phyloP scores from a whole-genome alignment of 1,140 invertebrate species.

The Patella vulgata region DNA sequence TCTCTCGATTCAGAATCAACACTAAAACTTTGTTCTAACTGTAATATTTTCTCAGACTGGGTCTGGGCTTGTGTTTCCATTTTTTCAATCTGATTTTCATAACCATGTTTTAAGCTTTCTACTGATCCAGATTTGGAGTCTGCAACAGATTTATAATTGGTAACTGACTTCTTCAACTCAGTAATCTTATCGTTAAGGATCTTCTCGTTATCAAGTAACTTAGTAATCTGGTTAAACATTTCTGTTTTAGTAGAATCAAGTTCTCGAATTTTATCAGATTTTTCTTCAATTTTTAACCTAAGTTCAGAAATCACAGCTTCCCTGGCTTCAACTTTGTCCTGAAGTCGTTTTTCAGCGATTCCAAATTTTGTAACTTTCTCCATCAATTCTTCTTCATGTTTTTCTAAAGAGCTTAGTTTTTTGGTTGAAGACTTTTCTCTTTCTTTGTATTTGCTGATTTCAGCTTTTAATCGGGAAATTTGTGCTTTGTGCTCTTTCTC shows the following conservation, averaged over 20 bases:
- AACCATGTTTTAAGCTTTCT: too few species aligned
- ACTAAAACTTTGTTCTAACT: conserved; percentile 6
- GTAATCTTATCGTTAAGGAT: conserved; percentile 25
- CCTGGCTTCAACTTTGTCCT: not conserved
- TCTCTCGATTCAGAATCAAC: conserved; percentile 4
- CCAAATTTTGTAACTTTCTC: conserved; percentile 20
- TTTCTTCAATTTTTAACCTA: conserved; percentile 9
- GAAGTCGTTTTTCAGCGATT: not conserved
- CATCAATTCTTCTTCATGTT: conserved; percentile 42
- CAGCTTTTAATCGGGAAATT: conserved; percentile 41
- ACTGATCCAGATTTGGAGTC: too few species aligned
- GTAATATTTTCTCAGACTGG: conserved; percentile 9
- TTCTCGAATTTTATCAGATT: not conserved
- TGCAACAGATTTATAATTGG: too few species aligned
- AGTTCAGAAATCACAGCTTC: not conserved
- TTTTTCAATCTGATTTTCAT: not conserved
- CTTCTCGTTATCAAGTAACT: conserved; percentile 36
- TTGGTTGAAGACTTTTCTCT: conserved; percentile 5
- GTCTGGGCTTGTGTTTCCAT: not conserved
- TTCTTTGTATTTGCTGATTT: conserved; percentile 27
- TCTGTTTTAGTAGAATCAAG: conserved; percentile 28
- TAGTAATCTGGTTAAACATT: conserved; percentile 23
- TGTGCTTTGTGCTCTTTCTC: conserved; percentile 48
- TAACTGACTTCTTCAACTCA: conserved; percentile 11
- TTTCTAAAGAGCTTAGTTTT: conserved; percentile 23